phyloP scores from a whole-genome alignment of 2,888 invertebrate genomes.

The Tetropium fuscum region DNA sequence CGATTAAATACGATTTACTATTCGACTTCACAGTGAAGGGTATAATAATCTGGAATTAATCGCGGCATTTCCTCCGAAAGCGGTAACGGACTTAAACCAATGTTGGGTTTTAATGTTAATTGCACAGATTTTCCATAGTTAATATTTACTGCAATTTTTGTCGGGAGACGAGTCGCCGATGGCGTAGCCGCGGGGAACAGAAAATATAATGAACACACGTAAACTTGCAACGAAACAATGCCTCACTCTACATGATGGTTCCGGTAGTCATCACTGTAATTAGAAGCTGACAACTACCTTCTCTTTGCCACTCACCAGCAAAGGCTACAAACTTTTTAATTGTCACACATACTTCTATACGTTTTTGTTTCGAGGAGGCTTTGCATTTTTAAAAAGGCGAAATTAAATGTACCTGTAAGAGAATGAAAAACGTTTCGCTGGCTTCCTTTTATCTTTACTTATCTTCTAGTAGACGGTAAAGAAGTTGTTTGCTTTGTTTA shows the following conservation, averaged over 20 bases:
- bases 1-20: no score
- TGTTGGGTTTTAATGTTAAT: no score
- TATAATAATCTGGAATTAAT: no score
- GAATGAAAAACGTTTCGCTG: not conserved
- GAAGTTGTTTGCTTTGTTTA: not conserved
- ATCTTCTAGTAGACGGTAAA: slow-evolving; percentile 9
- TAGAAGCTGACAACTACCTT: slow-evolving; percentile 33
- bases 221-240: slow-evolving; percentile 54
- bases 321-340: slow-evolving; percentile 22
- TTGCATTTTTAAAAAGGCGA: slow-evolving; percentile 16
- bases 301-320: slow-evolving; percentile 19
- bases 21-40: no score
- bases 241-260: slow-evolving; percentile 30
- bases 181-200: slow-evolving; percentile 11
- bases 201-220: slow-evolving; percentile 62
- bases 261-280: slow-evolving; percentile 44
- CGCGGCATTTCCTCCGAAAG: no score
- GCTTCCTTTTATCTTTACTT: slow-evolving; percentile 16
- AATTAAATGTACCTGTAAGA: slow-evolving; percentile 11
- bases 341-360: slow-evolving; percentile 16
- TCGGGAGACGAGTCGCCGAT: slow-evolving; percentile 14
- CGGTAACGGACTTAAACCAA: no score
- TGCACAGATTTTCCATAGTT: no score
- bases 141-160: no score
- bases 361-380: slow-evolving; percentile 11